Evolutionary conservation across 2,888 invertebrate species (phyloP), one percentile per base, ranked within the genome.

Genomic region (Phania funesta): DNA sequence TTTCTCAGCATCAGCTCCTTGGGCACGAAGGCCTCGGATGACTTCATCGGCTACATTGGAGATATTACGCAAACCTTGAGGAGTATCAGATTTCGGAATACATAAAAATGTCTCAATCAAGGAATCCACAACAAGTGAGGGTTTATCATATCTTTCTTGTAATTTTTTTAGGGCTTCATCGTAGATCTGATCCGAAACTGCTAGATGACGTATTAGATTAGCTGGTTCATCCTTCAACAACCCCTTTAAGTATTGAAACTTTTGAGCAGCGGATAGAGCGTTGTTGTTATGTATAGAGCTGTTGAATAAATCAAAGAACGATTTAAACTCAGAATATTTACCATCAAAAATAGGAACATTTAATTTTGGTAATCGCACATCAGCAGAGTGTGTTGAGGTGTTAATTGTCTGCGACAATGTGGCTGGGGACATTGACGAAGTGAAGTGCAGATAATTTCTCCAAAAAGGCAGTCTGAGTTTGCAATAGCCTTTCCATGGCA

Each of bases 121-220:
- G 0, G 74, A 76, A 48, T 82, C 50, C 2, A 68, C 71, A 13
- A 79, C 73, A 13, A 84, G 56, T 4, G 67, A 60, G 3, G 50
- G 71, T 20, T 78, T 67, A 48, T 84, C 75, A 16, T 71, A 81
- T 38, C 68, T 38, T 41, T 79, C 32, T 24, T 74, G 65, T 5
- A 83, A 41, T n/a, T 54, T 67, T 18, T 73, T 76, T 41, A 64
- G 56, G 1, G 74, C 77, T 74, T 80, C 77, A 13, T 60, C 44
- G 32, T 80, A 80, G 29, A 77, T 80, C 18, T 20, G 24, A n/a
- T 79, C 79, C n/a, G n/a, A n/a, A n/a, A n/a, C n/a, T 3, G 71
- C 54, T 20, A 74, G 46, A 38, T 75, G 54, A 7, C 60, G 38
- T 6, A 80, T 54, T 13, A 79, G 52, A 26, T n/a, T 38, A 13